Evolutionary conservation across 2,797 vertebrate species (phyloP), one percentile per base, ranked within the genome.

Genomic region (Darevskia mixta): DNA sequence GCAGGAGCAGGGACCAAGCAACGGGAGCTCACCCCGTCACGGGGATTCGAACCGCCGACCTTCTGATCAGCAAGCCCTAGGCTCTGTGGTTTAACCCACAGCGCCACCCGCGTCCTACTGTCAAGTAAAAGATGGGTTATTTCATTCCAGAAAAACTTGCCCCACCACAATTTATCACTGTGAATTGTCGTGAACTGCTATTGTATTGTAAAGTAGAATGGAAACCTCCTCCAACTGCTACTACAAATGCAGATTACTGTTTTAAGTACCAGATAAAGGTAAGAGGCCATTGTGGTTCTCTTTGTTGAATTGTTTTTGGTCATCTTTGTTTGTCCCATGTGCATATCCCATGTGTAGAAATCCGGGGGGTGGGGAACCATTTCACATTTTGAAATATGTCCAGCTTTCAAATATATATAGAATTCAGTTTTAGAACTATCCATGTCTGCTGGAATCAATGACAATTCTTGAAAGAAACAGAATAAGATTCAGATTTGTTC

Each of bases 261-360:
- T 90, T 96, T 43, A 0, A 13, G 58, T 96, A 95, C 72, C 83
- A 94, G 91, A 88, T 96, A 18, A 76, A 8, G 58, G 91, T 95
- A 92, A 67, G 45, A 91, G 86, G 3, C 18, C 18, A 67, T 72
- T 64, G 6, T 64, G 69, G 6, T 4, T n/a, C 8, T 66, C 18
- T 55, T 29, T 8, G 18, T 72, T 20, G 15, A 71, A 72, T 1
- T 29, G 5, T 13, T 17, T 75, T 35, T 58, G 13, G 10, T 49
- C 15, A 27, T 25, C 25, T 38, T 86, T 79, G 23, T 23, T 25
- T 27, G 2, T 9, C 49, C 23, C 10, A 41, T 55, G 5, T 61
- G 8, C 41, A 32, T 32, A 61, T 77, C 32, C n/a, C 8, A 11
- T 20, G 9, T 13, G 9, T 13, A 61, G 20, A 61, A 7, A 61